These are phyloP conservation scores for Syngnathus typhle DNA, from an alignment of 2,113 vertebrate species.

Conservation along the genomic window DNA sequence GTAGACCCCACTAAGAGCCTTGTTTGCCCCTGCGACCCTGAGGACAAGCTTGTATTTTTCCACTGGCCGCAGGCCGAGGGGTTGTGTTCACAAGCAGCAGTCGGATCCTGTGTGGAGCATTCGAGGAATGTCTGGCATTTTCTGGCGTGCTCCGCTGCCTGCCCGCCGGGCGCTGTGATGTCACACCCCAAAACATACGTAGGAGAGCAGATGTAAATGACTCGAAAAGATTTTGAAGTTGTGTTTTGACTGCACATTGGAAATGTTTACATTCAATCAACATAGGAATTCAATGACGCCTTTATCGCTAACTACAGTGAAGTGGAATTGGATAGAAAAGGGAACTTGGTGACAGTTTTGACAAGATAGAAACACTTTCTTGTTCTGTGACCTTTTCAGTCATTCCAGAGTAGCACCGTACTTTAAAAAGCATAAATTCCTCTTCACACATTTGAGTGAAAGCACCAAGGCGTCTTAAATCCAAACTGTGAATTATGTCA, in stretches of 20 bases:
- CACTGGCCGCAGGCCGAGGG: constrained; percentile 37
- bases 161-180: constrained; percentile 42
- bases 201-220: constrained; percentile 18
- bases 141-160: constrained; percentile 24
- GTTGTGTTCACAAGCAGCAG: constrained; percentile 55
- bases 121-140: constrained; percentile 62
- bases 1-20: constrained; percentile 11
- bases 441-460: neutral
- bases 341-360: neutral
- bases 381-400: neutral
- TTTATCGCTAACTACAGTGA: neutral
- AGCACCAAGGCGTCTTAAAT: constrained; percentile 18
- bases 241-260: neutral
- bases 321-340: neutral
- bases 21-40: constrained; percentile 1
- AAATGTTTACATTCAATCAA: neutral
- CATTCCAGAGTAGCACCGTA: neutral
- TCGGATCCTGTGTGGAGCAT: constrained; percentile 58
- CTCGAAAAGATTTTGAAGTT: neutral
- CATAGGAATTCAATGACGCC: neutral
- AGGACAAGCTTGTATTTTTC: constrained; percentile 54
- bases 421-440: neutral
- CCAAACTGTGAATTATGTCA: neutral
- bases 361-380: neutral
- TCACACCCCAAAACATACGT: constrained; percentile 43